Percentiles rank a stretch among this genome's conserved stretches.
phyloP scores from a whole-genome alignment of 2,888 invertebrate genomes.

The Oligia strigilis region DNA sequence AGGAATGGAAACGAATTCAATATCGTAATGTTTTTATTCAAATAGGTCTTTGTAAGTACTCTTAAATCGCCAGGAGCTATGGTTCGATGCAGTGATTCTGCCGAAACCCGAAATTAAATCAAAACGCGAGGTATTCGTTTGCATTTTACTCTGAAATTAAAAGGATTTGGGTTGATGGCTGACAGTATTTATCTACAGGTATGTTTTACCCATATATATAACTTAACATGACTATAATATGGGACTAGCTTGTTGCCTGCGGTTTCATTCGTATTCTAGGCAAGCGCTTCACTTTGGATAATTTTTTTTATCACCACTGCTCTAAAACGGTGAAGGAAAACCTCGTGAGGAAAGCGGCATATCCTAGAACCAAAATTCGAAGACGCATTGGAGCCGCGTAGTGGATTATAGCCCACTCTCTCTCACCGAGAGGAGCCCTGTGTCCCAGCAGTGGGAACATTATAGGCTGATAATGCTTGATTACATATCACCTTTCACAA shows the following conservation, averaged over 20 bases:
- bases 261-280: not conserved
- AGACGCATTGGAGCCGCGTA: not conserved
- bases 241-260: not conserved
- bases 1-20: constrained; percentile 33
- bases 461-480: not conserved
- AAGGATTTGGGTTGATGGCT: not conserved
- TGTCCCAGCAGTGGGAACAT: not conserved
- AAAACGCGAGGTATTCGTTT: constrained; percentile 18
- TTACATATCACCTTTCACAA: not conserved
- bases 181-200: not conserved
- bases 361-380: not conserved
- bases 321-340: not conserved
- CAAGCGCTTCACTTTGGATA: not conserved
- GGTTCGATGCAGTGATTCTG: constrained; percentile 10
- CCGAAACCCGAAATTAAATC: constrained; percentile 35
- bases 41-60: constrained; percentile 37
- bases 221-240: not conserved
- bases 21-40: constrained; percentile 53
- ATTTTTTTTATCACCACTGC: not conserved
- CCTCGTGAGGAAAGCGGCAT: not conserved
- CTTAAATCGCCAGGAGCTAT: constrained; percentile 29
- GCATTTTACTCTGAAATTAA: constrained; percentile 15
- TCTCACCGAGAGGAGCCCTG: not conserved
- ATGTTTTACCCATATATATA: not conserved
- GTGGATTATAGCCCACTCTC: too few relatives aligned